Percentiles rank a stretch among this genome's conserved stretches.
phyloP scores from a whole-genome alignment of 37 sponge, comb jelly and placozoan genomes.

The Aplysina aerophoba region DNA sequence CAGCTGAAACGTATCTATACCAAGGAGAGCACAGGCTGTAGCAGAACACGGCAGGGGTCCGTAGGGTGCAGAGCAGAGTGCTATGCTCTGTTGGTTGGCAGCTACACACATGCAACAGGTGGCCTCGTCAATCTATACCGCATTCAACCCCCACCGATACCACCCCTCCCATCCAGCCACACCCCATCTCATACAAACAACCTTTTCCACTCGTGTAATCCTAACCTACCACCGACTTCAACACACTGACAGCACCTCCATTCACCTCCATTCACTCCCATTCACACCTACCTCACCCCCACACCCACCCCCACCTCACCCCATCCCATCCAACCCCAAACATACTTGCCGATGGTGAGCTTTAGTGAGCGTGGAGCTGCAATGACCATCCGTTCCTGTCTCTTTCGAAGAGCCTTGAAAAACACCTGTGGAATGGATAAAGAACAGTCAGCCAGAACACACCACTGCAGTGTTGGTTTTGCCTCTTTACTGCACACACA shows the following conservation, averaged over 20 bases:
- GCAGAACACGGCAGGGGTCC: neutral
- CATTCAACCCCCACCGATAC: neutral
- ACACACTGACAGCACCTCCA: neutral
- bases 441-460: too few relatives aligned
- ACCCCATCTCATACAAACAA: neutral
- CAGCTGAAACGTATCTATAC: slow-evolving; percentile 31
- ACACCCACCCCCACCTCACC: neutral
- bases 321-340: neutral
- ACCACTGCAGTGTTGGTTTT: too few relatives aligned
- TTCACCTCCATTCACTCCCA: neutral
- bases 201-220: neutral
- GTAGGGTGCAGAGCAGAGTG: neutral
- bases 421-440: neutral
- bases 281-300: neutral
- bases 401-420: slow-evolving; percentile 6
- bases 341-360: neutral
- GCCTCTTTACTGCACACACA: too few relatives aligned
- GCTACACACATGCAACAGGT: too few relatives aligned
- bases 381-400: neutral
- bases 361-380: slow-evolving; percentile 9
- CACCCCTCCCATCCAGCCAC: neutral
- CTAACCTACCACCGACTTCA: neutral
- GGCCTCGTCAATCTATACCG: too few relatives aligned
- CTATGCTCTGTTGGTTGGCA: neutral
- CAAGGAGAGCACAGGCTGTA: neutral